These are phyloP conservation scores for Sebastes kiyomatsui DNA, from an alignment of 2,797 vertebrate genomes.

Conservation along the genomic window DNA sequence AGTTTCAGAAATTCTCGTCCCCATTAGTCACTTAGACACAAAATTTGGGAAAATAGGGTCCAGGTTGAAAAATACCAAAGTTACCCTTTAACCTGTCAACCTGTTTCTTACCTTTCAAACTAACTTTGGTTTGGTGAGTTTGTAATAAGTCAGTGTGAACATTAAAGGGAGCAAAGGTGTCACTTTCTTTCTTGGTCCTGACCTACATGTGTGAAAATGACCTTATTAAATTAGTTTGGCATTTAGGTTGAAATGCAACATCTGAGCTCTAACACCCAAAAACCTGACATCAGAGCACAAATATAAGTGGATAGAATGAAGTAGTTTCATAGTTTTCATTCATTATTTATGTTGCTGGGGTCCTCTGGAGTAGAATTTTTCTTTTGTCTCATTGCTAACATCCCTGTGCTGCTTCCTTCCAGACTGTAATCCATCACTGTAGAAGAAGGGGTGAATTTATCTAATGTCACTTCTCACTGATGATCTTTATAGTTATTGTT, in stretches of 20 bases:
- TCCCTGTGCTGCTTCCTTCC: not conserved
- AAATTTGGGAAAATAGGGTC: not conserved
- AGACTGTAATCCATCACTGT: not conserved
- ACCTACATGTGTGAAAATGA: not conserved
- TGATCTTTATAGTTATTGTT: not conserved
- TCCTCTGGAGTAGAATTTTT: rapidly evolving
- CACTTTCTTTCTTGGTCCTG: not conserved
- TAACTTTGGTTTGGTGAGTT: not conserved
- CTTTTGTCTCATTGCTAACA: conserved; percentile 9
- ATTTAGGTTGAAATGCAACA: not conserved
- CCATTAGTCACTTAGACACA: not conserved
- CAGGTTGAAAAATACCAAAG: not conserved
- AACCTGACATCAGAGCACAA: not conserved
- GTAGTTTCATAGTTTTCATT: not conserved
- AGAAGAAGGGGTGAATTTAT: not conserved
- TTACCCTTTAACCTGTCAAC: not conserved
- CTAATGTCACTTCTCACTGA: not conserved
- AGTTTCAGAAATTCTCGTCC: not conserved
- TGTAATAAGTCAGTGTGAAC: not conserved
- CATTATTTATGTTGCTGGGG: not conserved
- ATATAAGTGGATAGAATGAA: not conserved
- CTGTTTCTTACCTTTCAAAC: rapidly evolving
- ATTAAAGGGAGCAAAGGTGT: not conserved
- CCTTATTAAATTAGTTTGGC: not conserved
- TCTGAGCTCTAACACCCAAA: not conserved